These are phyloP conservation scores for Corythaeola cristata DNA, from an alignment of 2,113 vertebrate species.

Conservation along the genomic window DNA sequence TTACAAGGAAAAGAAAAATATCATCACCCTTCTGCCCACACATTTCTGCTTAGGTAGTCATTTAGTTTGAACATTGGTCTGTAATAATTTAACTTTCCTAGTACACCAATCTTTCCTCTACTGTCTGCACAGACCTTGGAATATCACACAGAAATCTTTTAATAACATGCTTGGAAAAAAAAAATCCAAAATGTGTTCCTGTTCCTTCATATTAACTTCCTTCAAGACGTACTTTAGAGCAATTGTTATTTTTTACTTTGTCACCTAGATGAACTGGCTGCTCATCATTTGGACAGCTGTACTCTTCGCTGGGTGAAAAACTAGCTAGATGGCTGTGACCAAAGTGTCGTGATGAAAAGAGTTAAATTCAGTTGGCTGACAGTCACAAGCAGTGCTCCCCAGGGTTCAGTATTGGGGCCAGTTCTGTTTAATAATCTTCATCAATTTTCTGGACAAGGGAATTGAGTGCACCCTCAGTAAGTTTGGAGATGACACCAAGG, in stretches of 20 bases:
- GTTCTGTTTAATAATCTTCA: not conserved
- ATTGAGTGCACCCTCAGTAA: not conserved
- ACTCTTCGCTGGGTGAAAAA: not conserved
- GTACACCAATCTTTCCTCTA: not conserved
- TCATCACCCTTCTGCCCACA: not conserved
- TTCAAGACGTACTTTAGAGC: not conserved
- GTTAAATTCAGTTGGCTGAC: not conserved
- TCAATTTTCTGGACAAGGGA: not conserved
- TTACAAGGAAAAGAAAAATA: not conserved
- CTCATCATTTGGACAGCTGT: rapidly evolving
- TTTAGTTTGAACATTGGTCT: not conserved
- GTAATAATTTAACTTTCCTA: not conserved
- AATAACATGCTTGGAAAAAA: not conserved
- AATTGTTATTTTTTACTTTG: not conserved
- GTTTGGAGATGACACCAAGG: not conserved
- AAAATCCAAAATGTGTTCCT: not conserved
- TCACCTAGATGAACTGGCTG: not conserved
- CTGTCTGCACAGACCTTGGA: not conserved
- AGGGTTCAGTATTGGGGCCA: not conserved
- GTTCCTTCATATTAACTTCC: not conserved
- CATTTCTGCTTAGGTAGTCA: not conserved
- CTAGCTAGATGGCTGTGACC: rapidly evolving
- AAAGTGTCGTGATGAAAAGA: not conserved
- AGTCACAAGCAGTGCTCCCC: not conserved
- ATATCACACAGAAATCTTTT: not conserved